phyloP scores from a whole-genome alignment of 2,888 invertebrate species.

The Pterostichus madidus region DNA sequence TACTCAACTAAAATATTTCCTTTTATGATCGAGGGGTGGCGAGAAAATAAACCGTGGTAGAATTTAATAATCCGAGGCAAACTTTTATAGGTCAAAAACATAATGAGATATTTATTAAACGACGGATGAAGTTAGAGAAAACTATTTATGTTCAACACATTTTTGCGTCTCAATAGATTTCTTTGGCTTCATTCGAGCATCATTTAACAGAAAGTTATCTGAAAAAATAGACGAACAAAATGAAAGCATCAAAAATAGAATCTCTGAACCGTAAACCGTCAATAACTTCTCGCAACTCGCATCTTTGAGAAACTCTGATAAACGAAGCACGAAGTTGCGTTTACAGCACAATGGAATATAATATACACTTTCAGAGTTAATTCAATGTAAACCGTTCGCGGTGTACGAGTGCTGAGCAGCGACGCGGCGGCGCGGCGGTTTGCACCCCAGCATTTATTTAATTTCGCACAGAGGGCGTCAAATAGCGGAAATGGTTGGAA shows the following conservation, averaged over 20 bases:
- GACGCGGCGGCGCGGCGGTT: too few relatives aligned
- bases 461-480: slow-evolving; percentile 17
- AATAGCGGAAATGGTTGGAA: slow-evolving; percentile 9
- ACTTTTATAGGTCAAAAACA: too few relatives aligned
- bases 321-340: not conserved
- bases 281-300: not conserved
- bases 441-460: slow-evolving; percentile 30
- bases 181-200: not conserved
- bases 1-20: too few relatives aligned
- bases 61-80: too few relatives aligned
- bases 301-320: slow-evolving; percentile 40
- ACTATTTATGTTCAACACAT: too few relatives aligned
- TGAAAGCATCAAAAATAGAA: slow-evolving; percentile 10
- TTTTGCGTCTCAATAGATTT: not conserved
- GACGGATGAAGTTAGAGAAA: too few relatives aligned
- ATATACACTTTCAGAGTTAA: slow-evolving; percentile 47
- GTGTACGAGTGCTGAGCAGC: too few relatives aligned
- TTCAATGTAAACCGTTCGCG: slow-evolving; percentile 49
- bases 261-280: slow-evolving; percentile 5
- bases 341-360: slow-evolving; percentile 44
- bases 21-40: too few relatives aligned
- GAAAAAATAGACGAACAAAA: not conserved
- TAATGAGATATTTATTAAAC: too few relatives aligned
- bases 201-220: slow-evolving; percentile 15
- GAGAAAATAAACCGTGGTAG: too few relatives aligned